These are phyloP conservation scores for Sussaba pulchella DNA, from an alignment of 2,888 invertebrate species.

Conservation along the genomic window DNA sequence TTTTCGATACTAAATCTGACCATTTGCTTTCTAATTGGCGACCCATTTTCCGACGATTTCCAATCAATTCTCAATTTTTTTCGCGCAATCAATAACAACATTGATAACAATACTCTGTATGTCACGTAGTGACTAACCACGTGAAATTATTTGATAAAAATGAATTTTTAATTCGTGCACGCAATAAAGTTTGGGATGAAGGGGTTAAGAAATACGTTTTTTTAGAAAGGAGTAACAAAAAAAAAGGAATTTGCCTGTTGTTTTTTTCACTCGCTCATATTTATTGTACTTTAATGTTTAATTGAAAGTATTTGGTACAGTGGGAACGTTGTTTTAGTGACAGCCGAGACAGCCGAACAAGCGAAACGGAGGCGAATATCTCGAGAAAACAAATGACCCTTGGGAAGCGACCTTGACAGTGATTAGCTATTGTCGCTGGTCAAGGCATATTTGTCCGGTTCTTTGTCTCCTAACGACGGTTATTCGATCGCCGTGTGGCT, in stretches of 20 bases:
- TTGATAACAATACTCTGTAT: no score
- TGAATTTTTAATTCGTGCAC: no score
- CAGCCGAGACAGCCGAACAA: slow-evolving; percentile 83
- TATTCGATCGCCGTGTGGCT: slow-evolving; percentile 83
- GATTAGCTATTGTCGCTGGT: slow-evolving; percentile 84
- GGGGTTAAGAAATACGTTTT: background rate
- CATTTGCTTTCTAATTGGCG: no score
- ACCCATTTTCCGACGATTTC: no score
- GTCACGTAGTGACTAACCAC: no score
- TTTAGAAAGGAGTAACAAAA: background rate
- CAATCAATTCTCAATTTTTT: no score
- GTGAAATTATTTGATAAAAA: no score
- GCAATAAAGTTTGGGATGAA: no score
- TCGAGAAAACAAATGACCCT: slow-evolving; percentile 91
- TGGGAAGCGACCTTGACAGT: slow-evolving; percentile 84
- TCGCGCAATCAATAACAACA: no score
- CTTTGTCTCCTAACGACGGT: slow-evolving; percentile 79
- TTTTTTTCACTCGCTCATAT: background rate
- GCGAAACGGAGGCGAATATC: slow-evolving; percentile 88
- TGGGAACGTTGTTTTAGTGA: slow-evolving; percentile 84
- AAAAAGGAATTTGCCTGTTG: slow-evolving; percentile 5
- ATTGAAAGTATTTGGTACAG: slow-evolving; percentile 82
- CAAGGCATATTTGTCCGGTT: slow-evolving; percentile 82
- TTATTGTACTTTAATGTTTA: slow-evolving; percentile 73
- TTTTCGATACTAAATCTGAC: no score